These are phyloP conservation scores for Vombatus ursinus DNA, from an alignment of 2,113 vertebrate genomes.

Conservation along the genomic window DNA sequence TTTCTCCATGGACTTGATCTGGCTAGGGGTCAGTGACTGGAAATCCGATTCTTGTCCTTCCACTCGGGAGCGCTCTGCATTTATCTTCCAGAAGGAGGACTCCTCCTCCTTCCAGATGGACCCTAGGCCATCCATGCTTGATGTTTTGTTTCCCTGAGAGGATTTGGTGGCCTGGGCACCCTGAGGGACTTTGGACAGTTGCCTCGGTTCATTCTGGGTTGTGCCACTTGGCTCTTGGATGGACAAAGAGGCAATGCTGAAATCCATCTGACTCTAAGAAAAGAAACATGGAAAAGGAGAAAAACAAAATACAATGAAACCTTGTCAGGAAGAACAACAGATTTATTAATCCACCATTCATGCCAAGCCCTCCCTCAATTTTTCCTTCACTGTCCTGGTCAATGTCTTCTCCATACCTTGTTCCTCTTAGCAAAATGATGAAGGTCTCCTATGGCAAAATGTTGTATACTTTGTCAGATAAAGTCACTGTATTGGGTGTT, in stretches of 20 bases:
- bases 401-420: neutral
- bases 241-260: slow-evolving; percentile 87
- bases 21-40: slow-evolving; percentile 95
- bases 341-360: neutral
- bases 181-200: slow-evolving; percentile 76
- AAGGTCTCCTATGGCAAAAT: neutral
- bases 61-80: slow-evolving; percentile 91
- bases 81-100: slow-evolving; percentile 96
- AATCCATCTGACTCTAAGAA: slow-evolving; percentile 97
- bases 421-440: neutral
- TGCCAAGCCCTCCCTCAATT: neutral
- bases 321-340: neutral
- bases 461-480: neutral
- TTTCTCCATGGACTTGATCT: slow-evolving; percentile 98
- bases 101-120: slow-evolving; percentile 90
- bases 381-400: neutral
- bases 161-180: slow-evolving; percentile 82
- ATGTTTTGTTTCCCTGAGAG: slow-evolving; percentile 83
- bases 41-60: slow-evolving; percentile 93
- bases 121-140: slow-evolving; percentile 84
- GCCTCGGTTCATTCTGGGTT: slow-evolving; percentile 84
- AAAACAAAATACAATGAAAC: neutral
- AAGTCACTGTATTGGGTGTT: neutral
- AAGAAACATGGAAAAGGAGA: neutral
- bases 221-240: slow-evolving; percentile 84